Base-by-base conservation (phyloP, 2,113 vertebrate species). In the Chaetodon trifascialis region DNA sequence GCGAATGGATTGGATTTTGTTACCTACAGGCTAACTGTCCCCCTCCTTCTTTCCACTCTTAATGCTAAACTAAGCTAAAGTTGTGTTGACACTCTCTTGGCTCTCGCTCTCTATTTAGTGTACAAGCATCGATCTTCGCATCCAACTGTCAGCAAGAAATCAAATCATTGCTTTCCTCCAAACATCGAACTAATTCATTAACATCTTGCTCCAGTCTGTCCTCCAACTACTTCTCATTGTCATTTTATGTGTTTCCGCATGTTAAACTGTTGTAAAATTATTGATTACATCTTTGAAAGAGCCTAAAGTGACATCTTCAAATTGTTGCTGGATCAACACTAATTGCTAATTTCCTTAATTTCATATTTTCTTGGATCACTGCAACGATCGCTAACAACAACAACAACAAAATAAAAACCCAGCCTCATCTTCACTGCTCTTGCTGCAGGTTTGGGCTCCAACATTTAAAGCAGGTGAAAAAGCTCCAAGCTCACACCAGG, bases 391-490 rank as follows among this genome's bases (percentile, higher is more conserved):
- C 30, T 15, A 52, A 38, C 4, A 60, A 12, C 17, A 47, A 12
- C 17, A 47, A 30, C 16, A 40, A 46, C 4, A 74, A 34, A 49
- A 40, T 30, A 34, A 25, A 38, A 0, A n/a, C 15, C 4, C 55
- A 54, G 55, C n/a, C 10, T 58, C 52, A 42, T 78, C 54, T 38
- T 30, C 30, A 2, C 14, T 66, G 64, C 55, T 71, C 30, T 12
- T 6, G 25, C 9, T 75, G 70, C 49, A 70, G 56, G 68, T 80
- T 23, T 40, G 14, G 30, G 21, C 73, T 73, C 58, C 46, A 47
- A 51, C 21, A 79, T 78, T 76, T 71, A 79, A 67, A 23, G 81
- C 81, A 86, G 86, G 74, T 80, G 76, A 66, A 88, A 78, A 76
- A 69, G 73, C 81, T 76, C 34, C 9, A 11, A 52, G 77, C 76